phyloP scores from a whole-genome alignment of 2,797 vertebrate genomes.

The Alosa sapidissima region DNA sequence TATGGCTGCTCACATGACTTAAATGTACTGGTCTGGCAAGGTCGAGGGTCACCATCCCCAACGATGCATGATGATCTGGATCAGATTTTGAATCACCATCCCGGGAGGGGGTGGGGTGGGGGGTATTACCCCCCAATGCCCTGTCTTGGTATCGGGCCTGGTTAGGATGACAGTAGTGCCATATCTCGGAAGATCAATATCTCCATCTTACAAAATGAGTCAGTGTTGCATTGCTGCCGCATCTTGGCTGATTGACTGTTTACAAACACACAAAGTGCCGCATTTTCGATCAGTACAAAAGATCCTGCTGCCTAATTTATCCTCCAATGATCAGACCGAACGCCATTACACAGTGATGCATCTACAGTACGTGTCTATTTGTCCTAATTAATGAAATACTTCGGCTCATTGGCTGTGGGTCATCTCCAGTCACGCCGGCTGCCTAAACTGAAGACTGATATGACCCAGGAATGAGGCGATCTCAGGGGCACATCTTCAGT shows the following conservation, averaged over 20 bases:
- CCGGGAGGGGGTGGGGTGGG: too few species aligned
- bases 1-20: too few species aligned
- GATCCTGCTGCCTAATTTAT: neutral
- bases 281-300: neutral
- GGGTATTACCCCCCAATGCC: neutral
- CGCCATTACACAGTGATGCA: neutral
- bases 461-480: conserved; percentile 31
- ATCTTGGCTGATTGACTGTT: neutral
- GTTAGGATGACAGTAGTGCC: neutral
- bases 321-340: neutral
- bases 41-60: too few species aligned
- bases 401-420: conserved; percentile 39
- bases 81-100: too few species aligned
- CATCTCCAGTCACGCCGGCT: conserved; percentile 43
- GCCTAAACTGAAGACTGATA: conserved; percentile 41
- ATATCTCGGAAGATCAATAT: conserved; percentile 4
- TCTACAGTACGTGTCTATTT: neutral
- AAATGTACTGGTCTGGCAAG: too few species aligned
- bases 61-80: too few species aligned
- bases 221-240: neutral
- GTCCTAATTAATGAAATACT: conserved; percentile 30
- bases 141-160: neutral
- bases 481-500: conserved; percentile 38
- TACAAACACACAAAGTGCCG: neutral
- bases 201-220: neutral